Evolutionary conservation across 2,797 vertebrate species (phyloP), one percentile per base, ranked within the genome.

Genomic region (Phrynocephalus guinanensis): DNA sequence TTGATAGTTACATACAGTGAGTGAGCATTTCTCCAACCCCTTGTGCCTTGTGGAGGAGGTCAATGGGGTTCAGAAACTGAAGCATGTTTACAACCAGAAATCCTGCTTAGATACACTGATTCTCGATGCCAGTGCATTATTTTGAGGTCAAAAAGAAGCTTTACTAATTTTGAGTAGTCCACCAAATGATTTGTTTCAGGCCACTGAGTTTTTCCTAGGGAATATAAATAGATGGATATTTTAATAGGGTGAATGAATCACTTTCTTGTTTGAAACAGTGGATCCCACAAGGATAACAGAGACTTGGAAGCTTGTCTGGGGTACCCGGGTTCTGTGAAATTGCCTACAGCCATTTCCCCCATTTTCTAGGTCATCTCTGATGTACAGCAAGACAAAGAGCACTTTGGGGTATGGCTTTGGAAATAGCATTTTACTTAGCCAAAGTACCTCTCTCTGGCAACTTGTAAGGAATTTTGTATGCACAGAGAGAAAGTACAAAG

Each of bases 1-100:
- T 86, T 86, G 66, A 73, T 88, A 94, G 86, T 5, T 5, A 86
- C 89, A 80, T 70, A 71, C 30, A 82, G 88, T 86, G 80, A 91
- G 38, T 38, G 60, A 91, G 38, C 30, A 52, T 70, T 77, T 26
- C 82, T 89, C 60, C 30, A 77, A 50, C 87, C 82, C 83, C 68
- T 50, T 82, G 24, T 89, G 82, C 83, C 77, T 83, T 91, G 70
- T 86, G 79, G 50, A 30, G 24, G 22, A 48, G 6, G 22, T 28
- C 28, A 26, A 3, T 86, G 16, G 20, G 22, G 20, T 73, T 56
- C n/a, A 26, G 33, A n/a, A 83, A 20, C 30, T 28, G 52, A 50
- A 79, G n/a, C 16, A 13, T 3, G 18, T n/a, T 63, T 15, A 38
- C 30, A 52, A n/a, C 20, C 28, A 48, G 33, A 67, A 11, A 15